Conservation (phyloP, 2,888 invertebrate species). For the Campaea margaritaria region DNA sequence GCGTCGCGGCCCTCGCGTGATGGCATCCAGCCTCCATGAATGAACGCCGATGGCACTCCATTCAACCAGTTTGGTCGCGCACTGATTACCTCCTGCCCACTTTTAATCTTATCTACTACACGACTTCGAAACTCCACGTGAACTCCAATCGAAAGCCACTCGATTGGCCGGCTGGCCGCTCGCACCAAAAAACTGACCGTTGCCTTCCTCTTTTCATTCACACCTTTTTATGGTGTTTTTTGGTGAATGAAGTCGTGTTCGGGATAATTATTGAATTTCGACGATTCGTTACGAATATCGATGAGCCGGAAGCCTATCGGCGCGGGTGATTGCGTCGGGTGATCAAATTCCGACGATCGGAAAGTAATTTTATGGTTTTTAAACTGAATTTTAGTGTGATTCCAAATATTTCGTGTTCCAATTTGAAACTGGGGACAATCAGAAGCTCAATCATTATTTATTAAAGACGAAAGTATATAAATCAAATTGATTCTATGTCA, state of each 20-base stretch:
- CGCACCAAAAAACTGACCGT: constrained; percentile 73
- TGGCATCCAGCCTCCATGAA: constrained; percentile 79
- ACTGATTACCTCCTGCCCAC: constrained; percentile 78
- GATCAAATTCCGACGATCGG: constrained; percentile 77
- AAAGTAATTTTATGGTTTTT: constrained; percentile 84
- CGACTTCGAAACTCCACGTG: constrained; percentile 64
- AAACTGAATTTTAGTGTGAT: constrained; percentile 68
- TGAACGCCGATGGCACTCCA: constrained; percentile 65
- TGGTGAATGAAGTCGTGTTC: constrained; percentile 84
- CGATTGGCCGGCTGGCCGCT: constrained; percentile 52
- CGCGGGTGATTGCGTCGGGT: constrained; percentile 76
- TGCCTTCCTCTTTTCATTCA: constrained; percentile 82
- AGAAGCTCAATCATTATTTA: constrained; percentile 10
- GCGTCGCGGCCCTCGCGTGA: constrained; percentile 63
- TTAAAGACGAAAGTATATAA: constrained; percentile 2
- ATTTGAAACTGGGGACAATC: constrained; percentile 29
- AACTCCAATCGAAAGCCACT: constrained; percentile 52
- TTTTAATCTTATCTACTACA: constrained; percentile 81
- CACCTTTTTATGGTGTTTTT: constrained; percentile 81
- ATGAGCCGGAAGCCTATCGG: constrained; percentile 82
- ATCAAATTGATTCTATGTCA: constrained; percentile 11
- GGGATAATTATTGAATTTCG: constrained; percentile 84
- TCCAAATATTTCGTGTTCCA: constrained; percentile 49
- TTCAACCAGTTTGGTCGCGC: constrained; percentile 83
- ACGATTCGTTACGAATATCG: constrained; percentile 85